Conservation (phyloP, 2,888 invertebrate genomes). For the Drosophila histrio region DNA sequence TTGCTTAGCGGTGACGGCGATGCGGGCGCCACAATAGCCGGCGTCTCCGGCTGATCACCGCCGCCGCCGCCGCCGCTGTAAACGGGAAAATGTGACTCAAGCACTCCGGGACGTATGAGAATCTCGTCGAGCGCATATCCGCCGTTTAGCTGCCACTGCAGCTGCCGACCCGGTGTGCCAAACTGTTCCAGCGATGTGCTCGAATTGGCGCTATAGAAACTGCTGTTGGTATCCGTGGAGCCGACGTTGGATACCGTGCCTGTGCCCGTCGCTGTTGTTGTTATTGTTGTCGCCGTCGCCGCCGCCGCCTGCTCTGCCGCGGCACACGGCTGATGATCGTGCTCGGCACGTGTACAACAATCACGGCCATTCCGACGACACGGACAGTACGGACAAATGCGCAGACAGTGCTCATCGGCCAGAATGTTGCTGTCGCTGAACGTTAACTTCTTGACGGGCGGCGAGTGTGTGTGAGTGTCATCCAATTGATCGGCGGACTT, state of each 20-base stretch:
- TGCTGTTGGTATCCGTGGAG: slow-evolving; percentile 83
- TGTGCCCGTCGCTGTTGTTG: too few relatives aligned
- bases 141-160: slow-evolving; percentile 41
- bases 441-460: slow-evolving; percentile 80
- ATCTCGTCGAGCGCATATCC: slow-evolving; percentile 46
- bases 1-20: slow-evolving; percentile 48
- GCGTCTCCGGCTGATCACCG: slow-evolving; percentile 44
- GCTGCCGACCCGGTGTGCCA: slow-evolving; percentile 53
- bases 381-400: slow-evolving; percentile 81
- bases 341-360: slow-evolving; percentile 78
- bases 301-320: background rate
- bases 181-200: slow-evolving; percentile 81
- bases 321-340: slow-evolving; percentile 72
- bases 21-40: slow-evolving; percentile 63
- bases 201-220: slow-evolving; percentile 84
- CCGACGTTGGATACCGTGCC: too few relatives aligned
- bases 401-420: slow-evolving; percentile 76
- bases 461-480: slow-evolving; percentile 80
- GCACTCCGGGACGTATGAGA: slow-evolving; percentile 79
- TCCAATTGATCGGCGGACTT: slow-evolving; percentile 86
- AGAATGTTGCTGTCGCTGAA: slow-evolving; percentile 84
- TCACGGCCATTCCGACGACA: slow-evolving; percentile 69
- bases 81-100: slow-evolving; percentile 84
- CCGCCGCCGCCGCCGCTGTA: slow-evolving; percentile 34
- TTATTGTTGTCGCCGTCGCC: too few relatives aligned